A percentile compares a stretch with the other conserved stretches of the same genome.
Evolutionary conservation across 2,888 invertebrate species (phyloP).

Genomic region (Erebia ligea): DNA sequence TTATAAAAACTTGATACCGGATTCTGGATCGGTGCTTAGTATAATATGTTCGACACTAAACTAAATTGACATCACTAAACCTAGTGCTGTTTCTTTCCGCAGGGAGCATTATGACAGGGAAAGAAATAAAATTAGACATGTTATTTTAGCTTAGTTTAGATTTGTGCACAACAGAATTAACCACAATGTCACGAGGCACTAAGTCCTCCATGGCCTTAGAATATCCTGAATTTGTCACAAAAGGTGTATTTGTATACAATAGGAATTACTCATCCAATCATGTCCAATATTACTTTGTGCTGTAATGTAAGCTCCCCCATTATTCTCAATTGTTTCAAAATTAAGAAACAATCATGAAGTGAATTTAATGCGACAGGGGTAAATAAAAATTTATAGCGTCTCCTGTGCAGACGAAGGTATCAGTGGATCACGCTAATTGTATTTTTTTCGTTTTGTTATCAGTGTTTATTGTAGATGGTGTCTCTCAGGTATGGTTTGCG

Average conservation of each 20-base stretch:
- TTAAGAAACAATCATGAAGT: conserved; percentile 3
- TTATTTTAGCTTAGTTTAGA: no score
- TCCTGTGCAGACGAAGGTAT: not conserved
- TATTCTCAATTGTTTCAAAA: conserved; percentile 19
- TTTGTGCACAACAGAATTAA: no score
- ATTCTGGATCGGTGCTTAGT: no score
- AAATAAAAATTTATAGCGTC: conserved; percentile 15
- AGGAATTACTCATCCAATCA: conserved; percentile 8
- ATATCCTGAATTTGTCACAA: not conserved
- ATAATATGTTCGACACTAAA: no score
- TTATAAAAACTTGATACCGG: no score
- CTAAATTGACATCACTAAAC: no score
- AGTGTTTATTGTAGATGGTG: not conserved
- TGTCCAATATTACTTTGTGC: not conserved
- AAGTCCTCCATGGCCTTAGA: no score
- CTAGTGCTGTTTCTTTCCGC: no score
- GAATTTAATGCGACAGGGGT: conserved; percentile 1
- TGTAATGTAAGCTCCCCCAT: conserved; percentile 19
- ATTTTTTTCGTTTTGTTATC: not conserved
- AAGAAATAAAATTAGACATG: no score
- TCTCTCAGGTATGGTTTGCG: not conserved
- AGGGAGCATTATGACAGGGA: no score
- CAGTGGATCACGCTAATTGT: not conserved
- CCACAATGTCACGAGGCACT: no score
- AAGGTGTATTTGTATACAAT: not conserved